Conservation (phyloP, 2,113 vertebrate genomes). For the Rhabdornis inornatus region DNA sequence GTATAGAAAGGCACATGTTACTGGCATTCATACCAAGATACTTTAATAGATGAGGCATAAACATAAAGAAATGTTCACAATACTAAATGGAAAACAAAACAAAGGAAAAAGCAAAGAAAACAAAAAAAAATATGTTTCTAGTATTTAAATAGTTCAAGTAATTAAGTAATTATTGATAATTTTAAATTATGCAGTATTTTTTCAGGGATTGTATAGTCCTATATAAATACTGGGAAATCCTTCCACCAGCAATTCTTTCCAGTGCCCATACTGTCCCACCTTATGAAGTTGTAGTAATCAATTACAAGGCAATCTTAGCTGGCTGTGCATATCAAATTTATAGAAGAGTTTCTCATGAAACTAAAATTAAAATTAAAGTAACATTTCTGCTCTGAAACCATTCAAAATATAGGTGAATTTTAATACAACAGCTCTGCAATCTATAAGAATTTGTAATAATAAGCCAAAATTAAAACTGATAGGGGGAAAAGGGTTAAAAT, state of each 20-base stretch:
- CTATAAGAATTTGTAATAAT: slow-evolving; percentile 71
- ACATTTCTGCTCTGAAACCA: slow-evolving; percentile 73
- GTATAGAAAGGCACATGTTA: background rate
- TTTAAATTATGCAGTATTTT: background rate
- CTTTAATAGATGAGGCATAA: background rate
- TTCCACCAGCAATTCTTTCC: background rate
- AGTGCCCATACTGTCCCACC: background rate
- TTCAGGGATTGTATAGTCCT: background rate
- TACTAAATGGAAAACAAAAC: background rate
- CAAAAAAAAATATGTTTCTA: no score
- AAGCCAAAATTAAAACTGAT: slow-evolving; percentile 77
- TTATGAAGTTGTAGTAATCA: background rate
- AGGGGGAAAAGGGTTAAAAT: slow-evolving; percentile 45
- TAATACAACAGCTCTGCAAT: slow-evolving; percentile 76
- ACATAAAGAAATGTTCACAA: background rate
- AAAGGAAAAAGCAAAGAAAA: no score
- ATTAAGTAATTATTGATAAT: background rate
- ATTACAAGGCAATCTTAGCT: background rate
- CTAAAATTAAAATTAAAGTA: slow-evolving; percentile 76
- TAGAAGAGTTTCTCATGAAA: slow-evolving; percentile 64
- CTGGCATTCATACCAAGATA: background rate
- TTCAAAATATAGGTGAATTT: slow-evolving; percentile 77
- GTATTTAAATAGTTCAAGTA: background rate
- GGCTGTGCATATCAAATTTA: background rate
- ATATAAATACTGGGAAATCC: background rate